Evolutionary conservation across 35 echinoderm and acorn worm genomes (phyloP).

Genomic region (Heliocidaris tuberculata): DNA sequence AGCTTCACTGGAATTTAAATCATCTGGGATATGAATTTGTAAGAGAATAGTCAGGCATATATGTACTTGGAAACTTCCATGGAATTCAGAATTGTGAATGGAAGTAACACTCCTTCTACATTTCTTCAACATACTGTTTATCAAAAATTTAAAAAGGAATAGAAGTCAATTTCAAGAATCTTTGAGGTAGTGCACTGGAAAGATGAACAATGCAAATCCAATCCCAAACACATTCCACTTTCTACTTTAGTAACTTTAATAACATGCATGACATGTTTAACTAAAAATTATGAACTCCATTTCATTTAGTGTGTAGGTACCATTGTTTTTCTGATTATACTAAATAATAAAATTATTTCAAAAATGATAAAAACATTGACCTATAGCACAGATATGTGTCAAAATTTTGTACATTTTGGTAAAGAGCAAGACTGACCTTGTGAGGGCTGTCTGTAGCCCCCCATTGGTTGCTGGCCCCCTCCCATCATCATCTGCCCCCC

Average conservation of each 20-base stretch:
- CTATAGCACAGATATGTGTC: too few relatives aligned
- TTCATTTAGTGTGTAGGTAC: too few relatives aligned
- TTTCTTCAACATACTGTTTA: neutral
- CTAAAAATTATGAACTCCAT: too few relatives aligned
- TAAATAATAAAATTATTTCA: too few relatives aligned
- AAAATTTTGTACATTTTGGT: too few relatives aligned
- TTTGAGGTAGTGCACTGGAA: neutral
- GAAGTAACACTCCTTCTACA: neutral
- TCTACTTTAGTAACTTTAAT: too few relatives aligned
- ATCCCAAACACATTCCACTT: too few relatives aligned
- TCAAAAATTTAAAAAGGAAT: neutral
- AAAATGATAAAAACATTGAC: too few relatives aligned
- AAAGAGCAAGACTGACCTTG: neutral
- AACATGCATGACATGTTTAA: too few relatives aligned
- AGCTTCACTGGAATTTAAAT: too few relatives aligned
- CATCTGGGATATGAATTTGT: neutral
- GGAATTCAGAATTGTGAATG: neutral
- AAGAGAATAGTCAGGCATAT: neutral
- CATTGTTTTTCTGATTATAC: too few relatives aligned
- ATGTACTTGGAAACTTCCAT: neutral
- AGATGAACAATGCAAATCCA: too few relatives aligned
- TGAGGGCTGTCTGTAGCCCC: conserved; percentile 28
- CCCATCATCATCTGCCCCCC: conserved; percentile 45
- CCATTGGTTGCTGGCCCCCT: conserved; percentile 19
- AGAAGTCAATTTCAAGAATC: neutral